Percentiles rank a stretch among this genome's conserved stretches.
Conservation (phyloP, 2,888 invertebrate species). For the Campoplex nolae region DNA sequence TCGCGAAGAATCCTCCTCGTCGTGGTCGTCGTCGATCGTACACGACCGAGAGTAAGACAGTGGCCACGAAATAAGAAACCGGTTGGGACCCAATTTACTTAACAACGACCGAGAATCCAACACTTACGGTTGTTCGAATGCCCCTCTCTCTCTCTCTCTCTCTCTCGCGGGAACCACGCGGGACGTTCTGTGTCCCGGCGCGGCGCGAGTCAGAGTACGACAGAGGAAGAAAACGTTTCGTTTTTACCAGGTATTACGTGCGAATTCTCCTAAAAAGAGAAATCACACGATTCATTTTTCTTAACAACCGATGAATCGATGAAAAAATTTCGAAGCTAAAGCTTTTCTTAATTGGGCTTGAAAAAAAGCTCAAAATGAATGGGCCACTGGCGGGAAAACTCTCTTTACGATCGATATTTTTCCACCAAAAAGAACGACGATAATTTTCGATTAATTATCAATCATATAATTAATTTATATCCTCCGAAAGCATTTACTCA, state of each 20-base stretch:
- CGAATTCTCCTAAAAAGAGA: conserved; percentile 2
- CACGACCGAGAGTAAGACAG: conserved; percentile 80
- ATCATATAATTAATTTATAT: conserved; percentile 16
- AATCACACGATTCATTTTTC: not conserved
- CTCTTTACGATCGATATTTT: no score
- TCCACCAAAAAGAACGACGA: not conserved
- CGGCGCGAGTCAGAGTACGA: conserved; percentile 21
- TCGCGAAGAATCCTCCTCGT: conserved; percentile 33
- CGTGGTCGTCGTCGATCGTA: conserved; percentile 38
- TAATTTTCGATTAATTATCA: not conserved
- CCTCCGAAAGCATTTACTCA: not conserved
- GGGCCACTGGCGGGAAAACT: no score
- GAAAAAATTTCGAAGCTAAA: not conserved
- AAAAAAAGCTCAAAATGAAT: no score
- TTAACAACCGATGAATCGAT: not conserved
- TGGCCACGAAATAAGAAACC: conserved; percentile 84
- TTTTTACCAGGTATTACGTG: not conserved
- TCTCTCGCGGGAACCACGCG: conserved; percentile 44
- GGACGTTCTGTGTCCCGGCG: conserved; percentile 48
- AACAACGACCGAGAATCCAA: conserved; percentile 84
- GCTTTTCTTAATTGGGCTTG: not conserved
- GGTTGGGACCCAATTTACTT: conserved; percentile 84
- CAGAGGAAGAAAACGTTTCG: conserved; percentile 42
- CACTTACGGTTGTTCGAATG: conserved; percentile 82
- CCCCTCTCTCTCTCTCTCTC: conserved; percentile 55